A percentile compares a stretch with the other conserved stretches of the same genome.
phyloP scores from a whole-genome alignment of 2,888 invertebrate genomes.

The Caenorhabditis afra region DNA sequence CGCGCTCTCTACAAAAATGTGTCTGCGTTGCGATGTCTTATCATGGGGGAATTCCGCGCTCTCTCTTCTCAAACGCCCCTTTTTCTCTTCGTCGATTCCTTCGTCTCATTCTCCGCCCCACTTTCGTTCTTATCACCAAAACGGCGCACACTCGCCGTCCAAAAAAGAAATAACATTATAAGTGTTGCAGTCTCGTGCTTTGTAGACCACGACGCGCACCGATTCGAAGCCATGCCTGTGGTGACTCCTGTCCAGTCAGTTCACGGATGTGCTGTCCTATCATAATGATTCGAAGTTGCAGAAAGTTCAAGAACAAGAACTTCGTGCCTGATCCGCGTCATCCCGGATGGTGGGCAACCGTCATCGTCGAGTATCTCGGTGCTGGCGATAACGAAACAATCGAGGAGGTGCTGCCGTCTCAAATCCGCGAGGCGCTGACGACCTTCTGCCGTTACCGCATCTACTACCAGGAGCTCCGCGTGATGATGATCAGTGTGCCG shows the following conservation, averaged over 20 bases:
- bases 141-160: no score
- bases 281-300: not conserved
- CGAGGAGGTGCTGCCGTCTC: not conserved
- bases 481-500: constrained; percentile 3
- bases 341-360: constrained; percentile 13
- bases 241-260: no score
- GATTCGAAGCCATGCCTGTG: no score
- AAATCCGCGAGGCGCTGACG: constrained; percentile 4
- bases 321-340: constrained; percentile 20
- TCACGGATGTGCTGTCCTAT: no score
- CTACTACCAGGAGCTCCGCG: not conserved
- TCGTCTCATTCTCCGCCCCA: no score
- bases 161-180: no score
- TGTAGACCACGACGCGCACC: no score
- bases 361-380: not conserved
- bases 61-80: no score
- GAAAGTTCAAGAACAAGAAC: not conserved
- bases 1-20: not conserved
- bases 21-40: constrained; percentile 9
- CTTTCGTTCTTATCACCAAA: no score
- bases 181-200: no score
- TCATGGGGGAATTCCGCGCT: constrained; percentile 11
- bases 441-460: constrained; percentile 13
- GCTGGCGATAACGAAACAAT: not conserved
- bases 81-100: no score